phyloP scores from a whole-genome alignment of 2,888 invertebrate species.

The Watsonalla cultraria region DNA sequence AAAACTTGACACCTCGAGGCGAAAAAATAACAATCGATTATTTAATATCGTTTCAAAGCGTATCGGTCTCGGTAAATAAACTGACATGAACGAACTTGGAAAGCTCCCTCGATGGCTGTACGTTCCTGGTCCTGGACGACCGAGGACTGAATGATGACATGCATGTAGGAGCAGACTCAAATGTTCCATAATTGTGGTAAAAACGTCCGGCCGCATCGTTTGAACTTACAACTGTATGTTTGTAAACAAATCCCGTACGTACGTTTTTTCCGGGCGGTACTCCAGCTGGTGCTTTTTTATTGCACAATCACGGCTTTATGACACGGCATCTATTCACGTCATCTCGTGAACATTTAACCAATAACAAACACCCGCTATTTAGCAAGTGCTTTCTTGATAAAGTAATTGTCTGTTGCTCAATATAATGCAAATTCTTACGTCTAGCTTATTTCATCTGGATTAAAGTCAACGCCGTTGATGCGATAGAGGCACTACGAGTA shows the following conservation, averaged over 20 bases:
- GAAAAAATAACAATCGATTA: conserved; percentile 58
- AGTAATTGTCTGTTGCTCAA: too few relatives aligned
- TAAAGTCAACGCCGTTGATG: too few relatives aligned
- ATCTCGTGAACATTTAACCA: conserved; percentile 36
- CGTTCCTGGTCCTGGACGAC: conserved; percentile 19
- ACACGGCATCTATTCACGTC: conserved; percentile 42
- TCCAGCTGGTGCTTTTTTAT: conserved; percentile 59
- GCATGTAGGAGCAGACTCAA: conserved; percentile 35
- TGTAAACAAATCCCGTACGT: conserved; percentile 57
- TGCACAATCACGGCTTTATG: conserved; percentile 56
- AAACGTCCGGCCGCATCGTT: conserved; percentile 23
- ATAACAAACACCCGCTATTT: conserved; percentile 12
- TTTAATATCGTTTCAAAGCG: conserved; percentile 46
- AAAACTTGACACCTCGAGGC: conserved; percentile 58
- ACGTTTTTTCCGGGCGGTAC: conserved; percentile 49
- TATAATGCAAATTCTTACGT: too few relatives aligned
- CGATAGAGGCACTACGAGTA: too few relatives aligned
- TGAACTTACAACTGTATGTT: conserved; percentile 36
- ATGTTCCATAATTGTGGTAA: conserved; percentile 36
- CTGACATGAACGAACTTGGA: conserved; percentile 20
- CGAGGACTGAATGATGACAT: conserved; percentile 1
- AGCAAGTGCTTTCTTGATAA: neutral
- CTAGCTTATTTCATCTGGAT: too few relatives aligned
- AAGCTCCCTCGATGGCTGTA: conserved; percentile 20
- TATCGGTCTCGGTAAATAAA: conserved; percentile 46